Evolutionary conservation across 2,797 vertebrate species (phyloP).

Genomic region (Merluccius polli): DNA sequence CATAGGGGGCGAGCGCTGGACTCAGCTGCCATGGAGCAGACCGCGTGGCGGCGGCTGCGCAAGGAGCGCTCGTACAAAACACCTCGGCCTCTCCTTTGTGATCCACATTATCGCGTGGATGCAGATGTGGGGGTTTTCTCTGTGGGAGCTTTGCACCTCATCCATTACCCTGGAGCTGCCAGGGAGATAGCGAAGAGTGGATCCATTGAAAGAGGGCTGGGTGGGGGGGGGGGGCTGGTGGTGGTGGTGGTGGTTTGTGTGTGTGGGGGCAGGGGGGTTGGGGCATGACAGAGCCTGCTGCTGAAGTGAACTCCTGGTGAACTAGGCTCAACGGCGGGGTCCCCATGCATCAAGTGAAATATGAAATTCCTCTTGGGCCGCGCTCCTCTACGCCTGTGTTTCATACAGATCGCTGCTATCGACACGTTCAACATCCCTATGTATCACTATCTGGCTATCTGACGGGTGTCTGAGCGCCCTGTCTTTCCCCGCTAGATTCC

Average conservation of each 20-base stretch:
- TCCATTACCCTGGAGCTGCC: constrained; percentile 78
- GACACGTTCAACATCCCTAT: constrained; percentile 57
- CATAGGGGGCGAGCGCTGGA: constrained; percentile 14
- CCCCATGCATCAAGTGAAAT: constrained; percentile 68
- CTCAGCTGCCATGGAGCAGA: constrained; percentile 60
- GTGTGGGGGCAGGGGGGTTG: constrained; percentile 9
- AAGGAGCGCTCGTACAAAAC: constrained; percentile 63
- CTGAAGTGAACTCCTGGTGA: constrained; percentile 78
- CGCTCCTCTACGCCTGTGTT: constrained; percentile 65
- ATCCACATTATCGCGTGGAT: constrained; percentile 69
- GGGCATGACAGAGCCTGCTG: constrained; percentile 73
- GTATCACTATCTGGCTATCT: constrained; percentile 71
- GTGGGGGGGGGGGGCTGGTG: neutral
- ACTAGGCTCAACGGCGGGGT: constrained; percentile 68
- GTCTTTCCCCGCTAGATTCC: constrained; percentile 60
- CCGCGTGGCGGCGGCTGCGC: constrained; percentile 65
- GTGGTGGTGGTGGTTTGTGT: too few relatives aligned
- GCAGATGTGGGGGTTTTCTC: constrained; percentile 76
- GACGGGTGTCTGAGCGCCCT: constrained; percentile 58
- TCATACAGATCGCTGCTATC: constrained; percentile 67
- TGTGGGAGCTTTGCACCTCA: constrained; percentile 74
- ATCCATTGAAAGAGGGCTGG: constrained; percentile 65
- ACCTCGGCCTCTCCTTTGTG: constrained; percentile 70
- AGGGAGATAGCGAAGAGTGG: constrained; percentile 73
- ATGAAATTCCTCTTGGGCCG: constrained; percentile 57